Evolutionary conservation across 2,113 vertebrate genomes (phyloP), one percentile per base, ranked within the genome.

Genomic region (Argyrosomus japonicus): DNA sequence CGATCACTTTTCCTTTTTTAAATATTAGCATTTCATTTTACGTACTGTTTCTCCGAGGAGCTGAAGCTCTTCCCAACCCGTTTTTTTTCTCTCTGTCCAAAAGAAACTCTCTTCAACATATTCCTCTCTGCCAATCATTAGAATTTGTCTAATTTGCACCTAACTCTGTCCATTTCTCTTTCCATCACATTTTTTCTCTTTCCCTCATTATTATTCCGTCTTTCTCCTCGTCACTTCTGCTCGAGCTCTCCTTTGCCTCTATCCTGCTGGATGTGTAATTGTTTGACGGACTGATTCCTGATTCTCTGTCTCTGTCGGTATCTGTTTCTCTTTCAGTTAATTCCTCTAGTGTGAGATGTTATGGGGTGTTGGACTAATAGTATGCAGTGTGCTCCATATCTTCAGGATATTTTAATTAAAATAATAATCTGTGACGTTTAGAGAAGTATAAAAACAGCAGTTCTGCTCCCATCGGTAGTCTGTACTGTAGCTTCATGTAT

Each of bases 1-100:
- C 54, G 27, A 85, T 90, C 84, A 79, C 85, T 80, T 77, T 73
- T 62, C 82, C 73, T 79, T 68, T 63, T 69, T 87, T 89, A 89
- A 89, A 88, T 87, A 90, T 89, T 86, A 82, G 79, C 83, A 89
- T 88, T 90, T 90, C 32, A 84, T 87, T 83, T 87, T 76, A 64
- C 65, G 54, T 45, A 58, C 70, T 82, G 61, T 72, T 74, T 83
- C 80, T 10, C 19, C 32, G 9, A 1, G 6, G 89, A 70, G 64
- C 76, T 80, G 86, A 57, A 65, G 50, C 68, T 62, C 29, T 68
- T 54, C 56, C 58, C 43, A 79, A 78, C 32, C 70, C 63, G 64
- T 77, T 85, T 87, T 29, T 64, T n/a, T 32, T 85, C 25, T 40
- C 8, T 77, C 68, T 14, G 0, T 60, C 50, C 27, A 61, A 61